Evolutionary conservation across 1,140 invertebrate genomes (phyloP), one percentile per base, ranked within the genome.

Genomic region (Dreissena rostriformis): DNA sequence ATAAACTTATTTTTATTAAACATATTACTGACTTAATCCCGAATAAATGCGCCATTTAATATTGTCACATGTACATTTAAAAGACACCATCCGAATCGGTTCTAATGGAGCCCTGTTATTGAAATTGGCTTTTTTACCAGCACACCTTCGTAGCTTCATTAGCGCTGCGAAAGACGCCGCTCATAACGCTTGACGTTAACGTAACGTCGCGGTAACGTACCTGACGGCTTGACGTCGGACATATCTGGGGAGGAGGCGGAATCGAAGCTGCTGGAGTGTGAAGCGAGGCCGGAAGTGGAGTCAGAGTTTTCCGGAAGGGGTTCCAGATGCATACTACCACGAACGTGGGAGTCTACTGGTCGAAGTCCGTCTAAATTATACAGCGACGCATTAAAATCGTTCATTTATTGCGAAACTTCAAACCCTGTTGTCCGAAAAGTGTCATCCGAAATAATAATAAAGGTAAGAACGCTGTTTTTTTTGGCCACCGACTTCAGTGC

Each of bases 291-390:
- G 49, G 65, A 66, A 14, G 75, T 52, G 67, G 19, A 7, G 26
- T 84, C 82, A 53, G 75, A 74, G 53, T 66, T 67, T 66, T 17
- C 71, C 7, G 73, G 82, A 57, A 72, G 68, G 8, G 74, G 71
- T 57, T 84, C 74, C 57, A 84, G 74, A 77, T 84, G 82, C 82
- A 84, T 84, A 66, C 65, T 84, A 63, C 74, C 66, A 28, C 22
- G 55, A 67, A 53, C 24, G 81, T 15, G n/a, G n/a, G 63, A 26
- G 52, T 53, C 52, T 61, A 53, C 49, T 49, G n/a, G 7, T 70
- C 77, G 66, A 70, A 79, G 65, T 79, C 77, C 77, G 51, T 79
- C 77, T 14, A 66, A 17, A 28, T 79, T 68, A 65, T 65, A 72
- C 74, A 77, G 55, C 7, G 73, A 26, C 11, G 76, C 82, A 84